A percentile compares a stretch with the other conserved stretches of the same genome.
These are phyloP conservation scores for Rattus rattus DNA, from an alignment of 2,113 vertebrate species.

Conservation along the genomic window DNA sequence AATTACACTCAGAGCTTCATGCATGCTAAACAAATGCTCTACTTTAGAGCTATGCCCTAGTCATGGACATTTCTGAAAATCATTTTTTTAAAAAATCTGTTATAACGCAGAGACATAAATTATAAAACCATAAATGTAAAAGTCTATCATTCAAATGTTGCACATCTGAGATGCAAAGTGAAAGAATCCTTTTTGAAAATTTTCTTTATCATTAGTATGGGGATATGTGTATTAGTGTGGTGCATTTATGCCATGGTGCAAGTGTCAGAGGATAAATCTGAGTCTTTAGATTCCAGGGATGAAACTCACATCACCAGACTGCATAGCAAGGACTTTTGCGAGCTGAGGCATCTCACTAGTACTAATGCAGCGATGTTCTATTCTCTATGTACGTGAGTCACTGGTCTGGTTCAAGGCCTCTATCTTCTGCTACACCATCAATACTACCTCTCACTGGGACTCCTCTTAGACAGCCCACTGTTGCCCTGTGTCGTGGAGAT, in stretches of 20 bases:
- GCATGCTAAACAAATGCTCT: background rate
- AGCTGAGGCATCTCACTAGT: background rate
- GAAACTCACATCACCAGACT: background rate
- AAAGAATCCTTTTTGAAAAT: background rate
- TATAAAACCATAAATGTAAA: conserved; percentile 40
- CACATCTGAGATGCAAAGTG: background rate
- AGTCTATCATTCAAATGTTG: background rate
- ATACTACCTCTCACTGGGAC: background rate
- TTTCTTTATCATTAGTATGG: background rate
- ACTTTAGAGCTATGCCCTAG: background rate
- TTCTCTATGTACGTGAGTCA: background rate
- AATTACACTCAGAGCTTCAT: background rate
- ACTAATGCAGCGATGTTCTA: background rate
- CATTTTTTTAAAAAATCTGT: conserved; percentile 28
- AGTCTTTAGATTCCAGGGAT: background rate
- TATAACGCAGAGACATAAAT: conserved; percentile 23
- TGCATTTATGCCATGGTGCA: background rate
- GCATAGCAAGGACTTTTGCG: background rate
- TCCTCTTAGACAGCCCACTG: background rate
- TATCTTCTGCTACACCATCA: background rate
- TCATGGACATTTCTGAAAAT: conserved; percentile 20
- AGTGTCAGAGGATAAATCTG: background rate
- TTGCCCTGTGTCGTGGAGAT: background rate
- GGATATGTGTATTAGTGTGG: background rate
- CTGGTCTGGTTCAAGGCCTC: background rate